These are phyloP conservation scores for Ceratosolen fusciceps DNA, from an alignment of 1,140 invertebrate genomes.

Conservation along the genomic window DNA sequence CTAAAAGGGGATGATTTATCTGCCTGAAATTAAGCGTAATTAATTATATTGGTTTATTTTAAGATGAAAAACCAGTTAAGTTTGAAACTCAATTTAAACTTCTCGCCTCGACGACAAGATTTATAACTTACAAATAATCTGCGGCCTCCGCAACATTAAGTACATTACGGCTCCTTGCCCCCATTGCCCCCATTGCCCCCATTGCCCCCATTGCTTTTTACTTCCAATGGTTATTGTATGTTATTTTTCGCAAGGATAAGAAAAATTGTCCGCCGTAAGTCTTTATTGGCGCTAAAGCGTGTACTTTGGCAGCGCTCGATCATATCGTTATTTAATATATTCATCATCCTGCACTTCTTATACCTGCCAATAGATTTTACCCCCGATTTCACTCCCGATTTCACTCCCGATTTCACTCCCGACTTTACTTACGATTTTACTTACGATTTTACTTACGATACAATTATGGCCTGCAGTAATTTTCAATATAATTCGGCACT, in stretches of 20 bases:
- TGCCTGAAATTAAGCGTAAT: constrained; percentile 9
- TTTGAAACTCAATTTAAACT: constrained; percentile 12
- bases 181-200: too few species aligned
- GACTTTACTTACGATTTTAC: too few species aligned
- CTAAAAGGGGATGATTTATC: constrained; percentile 1
- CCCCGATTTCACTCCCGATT: too few species aligned
- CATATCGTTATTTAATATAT: not conserved
- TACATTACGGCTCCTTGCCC: too few species aligned
- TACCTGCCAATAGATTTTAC: too few species aligned
- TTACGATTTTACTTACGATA: too few species aligned
- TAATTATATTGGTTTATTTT: constrained; percentile 19
- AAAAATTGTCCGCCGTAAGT: not conserved
- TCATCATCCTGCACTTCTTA: not conserved
- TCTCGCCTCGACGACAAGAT: not conserved
- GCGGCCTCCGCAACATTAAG: too few species aligned
- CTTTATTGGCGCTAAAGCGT: not conserved
- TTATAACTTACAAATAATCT: constrained; percentile 22
- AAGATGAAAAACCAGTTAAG: constrained; percentile 5
- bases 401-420: too few species aligned
- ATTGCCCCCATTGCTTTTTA: too few species aligned
- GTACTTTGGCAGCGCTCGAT: not conserved
- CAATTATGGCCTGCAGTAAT: not conserved
- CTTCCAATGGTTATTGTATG: too few species aligned
- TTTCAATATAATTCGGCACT: not conserved
- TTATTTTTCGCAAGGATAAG: not conserved